phyloP scores from a whole-genome alignment of 2,113 vertebrate genomes.

The Lonchura striata region DNA sequence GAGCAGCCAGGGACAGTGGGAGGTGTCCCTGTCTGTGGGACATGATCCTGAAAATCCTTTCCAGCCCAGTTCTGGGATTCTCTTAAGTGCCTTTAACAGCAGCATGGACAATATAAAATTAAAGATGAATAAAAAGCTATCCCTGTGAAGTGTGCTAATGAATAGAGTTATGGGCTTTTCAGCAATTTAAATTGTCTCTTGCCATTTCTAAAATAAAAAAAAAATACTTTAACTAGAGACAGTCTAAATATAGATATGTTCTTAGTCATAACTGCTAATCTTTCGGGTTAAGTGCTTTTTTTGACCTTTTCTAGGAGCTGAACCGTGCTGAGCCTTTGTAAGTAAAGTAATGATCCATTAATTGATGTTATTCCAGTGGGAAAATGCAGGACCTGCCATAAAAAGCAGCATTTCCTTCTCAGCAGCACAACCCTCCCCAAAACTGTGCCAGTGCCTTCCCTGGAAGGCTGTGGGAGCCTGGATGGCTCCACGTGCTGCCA shows the following conservation, averaged over 20 bases:
- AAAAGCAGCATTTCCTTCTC: not conserved
- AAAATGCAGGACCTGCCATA: not conserved
- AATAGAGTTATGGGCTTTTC: not conserved
- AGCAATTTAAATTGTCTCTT: conserved; percentile 2
- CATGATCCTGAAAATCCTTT: not conserved
- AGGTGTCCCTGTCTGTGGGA: not conserved
- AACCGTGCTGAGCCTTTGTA: not conserved
- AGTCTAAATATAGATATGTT: conserved; percentile 26
- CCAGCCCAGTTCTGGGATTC: not conserved
- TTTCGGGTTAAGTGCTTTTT: conserved; percentile 12
- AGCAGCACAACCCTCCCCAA: not conserved
- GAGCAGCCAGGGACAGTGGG: not conserved
- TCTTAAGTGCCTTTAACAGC: not conserved
- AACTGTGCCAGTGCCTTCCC: not conserved
- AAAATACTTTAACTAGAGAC: not conserved
- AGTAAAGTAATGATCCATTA: not conserved
- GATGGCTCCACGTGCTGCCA: not conserved
- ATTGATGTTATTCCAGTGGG: not conserved
- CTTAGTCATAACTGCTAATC: conserved; percentile 33
- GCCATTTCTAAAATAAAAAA: not conserved
- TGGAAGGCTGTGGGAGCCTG: not conserved
- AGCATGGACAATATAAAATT: not conserved
- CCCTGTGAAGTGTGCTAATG: not conserved
- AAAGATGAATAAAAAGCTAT: not conserved
- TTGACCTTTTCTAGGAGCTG: not conserved